phyloP scores from a whole-genome alignment of 2,797 vertebrate species.

The Prionace glauca region DNA sequence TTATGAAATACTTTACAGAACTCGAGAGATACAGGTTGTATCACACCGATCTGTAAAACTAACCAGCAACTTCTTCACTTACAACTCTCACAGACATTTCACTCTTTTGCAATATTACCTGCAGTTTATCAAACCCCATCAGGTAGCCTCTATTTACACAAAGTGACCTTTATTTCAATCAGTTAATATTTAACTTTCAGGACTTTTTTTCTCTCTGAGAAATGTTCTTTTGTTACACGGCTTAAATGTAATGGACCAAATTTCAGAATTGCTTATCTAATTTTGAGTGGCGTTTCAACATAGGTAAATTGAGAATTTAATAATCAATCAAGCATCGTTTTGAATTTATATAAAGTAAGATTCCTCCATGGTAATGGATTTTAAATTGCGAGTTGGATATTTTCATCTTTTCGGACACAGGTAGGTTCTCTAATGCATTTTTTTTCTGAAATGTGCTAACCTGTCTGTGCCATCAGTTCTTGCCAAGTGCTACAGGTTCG shows the following conservation, averaged over 20 bases:
- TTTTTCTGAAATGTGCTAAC: background rate
- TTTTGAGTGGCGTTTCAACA: background rate
- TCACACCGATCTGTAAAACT: background rate
- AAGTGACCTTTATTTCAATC: constrained; percentile 28
- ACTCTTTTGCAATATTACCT: constrained; percentile 9
- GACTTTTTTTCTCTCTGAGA: background rate
- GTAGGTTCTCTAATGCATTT: background rate
- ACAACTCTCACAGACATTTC: background rate
- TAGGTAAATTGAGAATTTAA: background rate
- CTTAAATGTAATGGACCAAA: background rate
- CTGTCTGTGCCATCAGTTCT: background rate
- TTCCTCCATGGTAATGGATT: background rate
- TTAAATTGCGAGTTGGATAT: background rate
- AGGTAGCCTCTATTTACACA: constrained; percentile 26
- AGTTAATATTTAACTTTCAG: constrained; percentile 32
- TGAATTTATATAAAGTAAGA: background rate
- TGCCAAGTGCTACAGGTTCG: background rate
- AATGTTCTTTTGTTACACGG: background rate
- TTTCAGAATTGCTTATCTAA: background rate
- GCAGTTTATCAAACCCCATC: constrained; percentile 20
- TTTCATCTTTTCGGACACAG: background rate
- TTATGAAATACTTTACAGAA: background rate
- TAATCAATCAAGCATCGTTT: constrained; percentile 7
- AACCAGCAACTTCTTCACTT: constrained; percentile 1
- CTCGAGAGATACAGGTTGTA: background rate